phyloP scores from a whole-genome alignment of 2,113 vertebrate genomes.

The Dicrurus megarhynchus region DNA sequence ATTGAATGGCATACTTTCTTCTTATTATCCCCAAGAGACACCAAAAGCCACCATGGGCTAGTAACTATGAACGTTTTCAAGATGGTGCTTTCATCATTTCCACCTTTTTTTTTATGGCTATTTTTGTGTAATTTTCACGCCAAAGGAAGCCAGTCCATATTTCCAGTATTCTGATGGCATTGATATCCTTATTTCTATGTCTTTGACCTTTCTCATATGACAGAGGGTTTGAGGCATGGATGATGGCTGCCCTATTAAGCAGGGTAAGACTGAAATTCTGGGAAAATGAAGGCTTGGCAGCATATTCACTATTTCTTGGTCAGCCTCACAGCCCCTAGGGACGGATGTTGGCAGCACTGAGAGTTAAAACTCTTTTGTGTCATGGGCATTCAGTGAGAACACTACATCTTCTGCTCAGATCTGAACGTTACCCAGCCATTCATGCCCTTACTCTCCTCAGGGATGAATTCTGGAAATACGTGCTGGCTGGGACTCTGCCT shows the following conservation, averaged over 20 bases:
- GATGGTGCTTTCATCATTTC: neutral
- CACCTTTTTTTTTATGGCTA: neutral
- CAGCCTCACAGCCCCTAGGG: neutral
- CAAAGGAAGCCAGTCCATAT: rapidly evolving
- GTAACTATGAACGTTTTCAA: neutral
- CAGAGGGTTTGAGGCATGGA: neutral
- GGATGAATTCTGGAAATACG: neutral
- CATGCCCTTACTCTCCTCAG: neutral
- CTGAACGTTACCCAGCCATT: neutral
- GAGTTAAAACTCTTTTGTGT: conserved; percentile 1
- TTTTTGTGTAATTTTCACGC: neutral
- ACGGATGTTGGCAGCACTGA: neutral
- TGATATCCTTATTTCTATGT: neutral
- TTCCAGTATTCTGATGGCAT: neutral
- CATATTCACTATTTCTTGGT: neutral
- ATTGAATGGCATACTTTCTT: neutral
- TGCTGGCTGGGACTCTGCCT: neutral
- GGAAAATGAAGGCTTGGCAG: conserved; percentile 2
- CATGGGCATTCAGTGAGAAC: conserved; percentile 10
- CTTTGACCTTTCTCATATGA: neutral
- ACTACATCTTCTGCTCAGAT: neutral
- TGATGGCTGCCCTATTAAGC: neutral
- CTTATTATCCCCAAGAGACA: neutral
- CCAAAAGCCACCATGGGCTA: neutral
- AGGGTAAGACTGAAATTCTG: neutral